Conservation (phyloP, 2,888 invertebrate genomes). For the Prionchulus punctatus region DNA sequence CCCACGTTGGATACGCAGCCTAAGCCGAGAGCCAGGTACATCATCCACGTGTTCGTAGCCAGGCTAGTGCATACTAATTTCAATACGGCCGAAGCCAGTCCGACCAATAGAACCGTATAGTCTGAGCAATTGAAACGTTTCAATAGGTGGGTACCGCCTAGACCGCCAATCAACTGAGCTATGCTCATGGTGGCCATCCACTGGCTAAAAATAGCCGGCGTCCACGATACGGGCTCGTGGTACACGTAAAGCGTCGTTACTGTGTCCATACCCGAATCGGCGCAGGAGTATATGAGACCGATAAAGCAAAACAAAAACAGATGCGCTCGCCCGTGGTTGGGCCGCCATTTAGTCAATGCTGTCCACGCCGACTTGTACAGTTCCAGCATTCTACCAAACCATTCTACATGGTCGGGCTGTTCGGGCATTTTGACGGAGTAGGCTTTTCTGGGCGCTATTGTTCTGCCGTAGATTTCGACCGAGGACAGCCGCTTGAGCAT, state of each 20-base stretch:
- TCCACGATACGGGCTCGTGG: neutral
- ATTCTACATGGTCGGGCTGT: too few species aligned
- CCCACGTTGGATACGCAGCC: neutral
- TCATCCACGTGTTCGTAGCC: neutral
- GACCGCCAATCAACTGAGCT: neutral
- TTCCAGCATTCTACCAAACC: neutral
- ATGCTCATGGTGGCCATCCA: neutral
- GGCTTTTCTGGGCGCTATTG: too few species aligned
- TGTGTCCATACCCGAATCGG: neutral
- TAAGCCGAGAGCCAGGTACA: neutral
- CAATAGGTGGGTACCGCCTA: neutral
- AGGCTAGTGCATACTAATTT: neutral
- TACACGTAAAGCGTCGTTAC: neutral
- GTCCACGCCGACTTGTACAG: neutral
- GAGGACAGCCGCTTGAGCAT: too few species aligned
- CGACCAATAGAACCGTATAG: neutral
- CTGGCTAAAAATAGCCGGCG: neutral
- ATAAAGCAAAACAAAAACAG: neutral
- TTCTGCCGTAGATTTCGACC: too few species aligned
- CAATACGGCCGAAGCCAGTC: neutral
- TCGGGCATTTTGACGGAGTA: too few species aligned
- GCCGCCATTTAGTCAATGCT: neutral
- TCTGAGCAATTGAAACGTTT: neutral
- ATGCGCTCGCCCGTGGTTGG: neutral
- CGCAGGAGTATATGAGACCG: neutral